Base-by-base conservation (phyloP, 2,797 vertebrate genomes). In the Ibycter americanus region DNA sequence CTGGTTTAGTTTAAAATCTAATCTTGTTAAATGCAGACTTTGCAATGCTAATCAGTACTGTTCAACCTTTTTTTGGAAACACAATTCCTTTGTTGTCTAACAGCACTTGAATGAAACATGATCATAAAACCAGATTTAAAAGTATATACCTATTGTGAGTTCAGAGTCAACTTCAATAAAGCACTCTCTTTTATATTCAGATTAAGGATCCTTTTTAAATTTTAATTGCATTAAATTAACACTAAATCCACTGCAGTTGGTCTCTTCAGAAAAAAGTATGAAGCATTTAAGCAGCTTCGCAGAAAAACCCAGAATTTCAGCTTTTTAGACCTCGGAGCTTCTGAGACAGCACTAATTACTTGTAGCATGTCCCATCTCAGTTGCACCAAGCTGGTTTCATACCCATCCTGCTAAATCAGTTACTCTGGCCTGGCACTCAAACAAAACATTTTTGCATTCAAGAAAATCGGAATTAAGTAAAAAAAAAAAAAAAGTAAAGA, bases 121-220 rank as follows among this genome's bases (percentile, higher is more conserved):
- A 98, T 97, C 98, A 97, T 97, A 97, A 97, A 97, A 95, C 63
- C 94, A 91, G 91, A 97, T 97, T 98, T 97, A 96, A 96, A 98
- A 97, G 95, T 96, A 96, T 97, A 96, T 95, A 96, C 94, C 95
- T 97, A 97, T 95, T 93, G 82, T 74, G 84, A 91, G 86, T 92
- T 96, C 96, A 92, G 93, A 96, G 85, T 85, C 94, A 95, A 94
- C 93, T 94, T 97, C 95, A 96, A 88, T 96, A 97, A 96, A 96
- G 66, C 59, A 36, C 31, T 93, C 68, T 84, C 95, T 97, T 98
- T 97, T 96, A 94, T 95, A 96, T 90, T 97, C 91, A 96, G 95
- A 97, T 96, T 96, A 96, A 97, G 85, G 91, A 96, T 87, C 65
- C 77, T 89, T 95, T 97, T 93, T 61, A 95, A 96, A 96, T 90